phyloP scores from a whole-genome alignment of 2,888 invertebrate species.

The Eilema caniola region DNA sequence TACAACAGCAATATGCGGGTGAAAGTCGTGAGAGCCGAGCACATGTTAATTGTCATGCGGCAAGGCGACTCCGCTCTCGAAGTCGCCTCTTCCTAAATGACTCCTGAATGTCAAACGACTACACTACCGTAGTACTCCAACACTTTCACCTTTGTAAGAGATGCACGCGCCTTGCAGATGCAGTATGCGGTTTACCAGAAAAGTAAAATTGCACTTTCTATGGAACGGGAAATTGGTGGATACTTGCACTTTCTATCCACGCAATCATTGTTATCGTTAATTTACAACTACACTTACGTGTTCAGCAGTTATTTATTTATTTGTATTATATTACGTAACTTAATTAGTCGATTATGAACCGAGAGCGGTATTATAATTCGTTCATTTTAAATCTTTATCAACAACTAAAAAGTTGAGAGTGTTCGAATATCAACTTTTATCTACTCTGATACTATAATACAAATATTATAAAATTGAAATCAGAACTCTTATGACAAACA shows the following conservation, averaged over 20 bases:
- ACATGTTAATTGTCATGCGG: slow-evolving; percentile 22
- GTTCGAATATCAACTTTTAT: no score
- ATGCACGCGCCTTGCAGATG: slow-evolving; percentile 1
- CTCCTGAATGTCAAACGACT: slow-evolving; percentile 11
- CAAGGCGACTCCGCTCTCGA: slow-evolving; percentile 6
- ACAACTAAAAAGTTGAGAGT: not conserved
- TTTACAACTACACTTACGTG: not conserved
- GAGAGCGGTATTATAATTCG: not conserved
- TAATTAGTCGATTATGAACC: not conserved
- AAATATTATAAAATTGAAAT: no score
- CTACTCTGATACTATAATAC: no score
- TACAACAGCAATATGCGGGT: slow-evolving; percentile 29
- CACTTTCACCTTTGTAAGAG: slow-evolving; percentile 57
- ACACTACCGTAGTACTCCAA: slow-evolving; percentile 24
- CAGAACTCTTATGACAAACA: no score
- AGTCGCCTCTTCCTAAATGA: slow-evolving; percentile 12
- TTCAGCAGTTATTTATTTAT: not conserved
- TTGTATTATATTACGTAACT: not conserved
- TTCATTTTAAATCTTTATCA: not conserved
- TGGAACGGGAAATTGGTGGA: not conserved
- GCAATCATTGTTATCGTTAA: not conserved
- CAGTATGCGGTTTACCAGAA: slow-evolving; percentile 20
- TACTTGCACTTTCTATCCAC: not conserved
- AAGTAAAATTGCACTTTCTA: slow-evolving; percentile 20
- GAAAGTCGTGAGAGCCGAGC: slow-evolving; percentile 60